Evolutionary conservation across 2,888 invertebrate genomes (phyloP).

Genomic region (Camptogramma bilineatum): DNA sequence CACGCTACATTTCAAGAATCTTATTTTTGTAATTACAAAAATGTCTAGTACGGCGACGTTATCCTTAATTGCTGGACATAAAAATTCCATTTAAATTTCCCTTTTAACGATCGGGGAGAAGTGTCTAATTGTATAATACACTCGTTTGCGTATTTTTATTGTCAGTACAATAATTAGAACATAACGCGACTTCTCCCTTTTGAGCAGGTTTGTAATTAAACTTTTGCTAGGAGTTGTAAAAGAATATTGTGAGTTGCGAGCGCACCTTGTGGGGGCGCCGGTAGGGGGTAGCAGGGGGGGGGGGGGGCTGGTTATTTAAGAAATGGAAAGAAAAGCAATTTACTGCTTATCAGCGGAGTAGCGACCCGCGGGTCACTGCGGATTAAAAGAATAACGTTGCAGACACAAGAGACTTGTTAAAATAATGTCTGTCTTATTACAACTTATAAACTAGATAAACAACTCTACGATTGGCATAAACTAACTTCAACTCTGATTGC

Average conservation of each 20-base stretch:
- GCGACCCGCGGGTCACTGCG: constrained; percentile 69
- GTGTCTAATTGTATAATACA: constrained; percentile 86
- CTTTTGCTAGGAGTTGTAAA: constrained; percentile 72
- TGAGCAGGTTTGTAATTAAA: constrained; percentile 79
- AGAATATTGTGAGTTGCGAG: constrained; percentile 73
- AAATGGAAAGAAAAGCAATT: constrained; percentile 83
- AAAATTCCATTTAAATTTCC: constrained; percentile 87
- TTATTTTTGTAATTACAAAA: constrained; percentile 86
- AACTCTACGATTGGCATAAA: no score
- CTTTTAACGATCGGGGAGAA: constrained; percentile 84
- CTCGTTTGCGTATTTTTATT: constrained; percentile 86
- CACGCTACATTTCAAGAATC: constrained; percentile 86
- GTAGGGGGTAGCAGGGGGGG: constrained; percentile 48
- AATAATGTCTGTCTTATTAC: constrained; percentile 8
- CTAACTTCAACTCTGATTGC: background rate
- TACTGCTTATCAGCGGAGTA: constrained; percentile 79
- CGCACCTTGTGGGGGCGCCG: constrained; percentile 58
- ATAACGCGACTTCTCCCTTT: constrained; percentile 79
- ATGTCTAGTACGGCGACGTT: constrained; percentile 85
- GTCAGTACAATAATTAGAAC: constrained; percentile 84
- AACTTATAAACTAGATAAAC: background rate
- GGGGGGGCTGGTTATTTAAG: constrained; percentile 71
- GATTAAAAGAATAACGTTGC: constrained; percentile 64
- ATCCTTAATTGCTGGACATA: constrained; percentile 86
- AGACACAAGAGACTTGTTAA: constrained; percentile 32